These are phyloP conservation scores for Cataglyphis rosenhaueri DNA, from an alignment of 2,888 invertebrate species.

Conservation along the genomic window DNA sequence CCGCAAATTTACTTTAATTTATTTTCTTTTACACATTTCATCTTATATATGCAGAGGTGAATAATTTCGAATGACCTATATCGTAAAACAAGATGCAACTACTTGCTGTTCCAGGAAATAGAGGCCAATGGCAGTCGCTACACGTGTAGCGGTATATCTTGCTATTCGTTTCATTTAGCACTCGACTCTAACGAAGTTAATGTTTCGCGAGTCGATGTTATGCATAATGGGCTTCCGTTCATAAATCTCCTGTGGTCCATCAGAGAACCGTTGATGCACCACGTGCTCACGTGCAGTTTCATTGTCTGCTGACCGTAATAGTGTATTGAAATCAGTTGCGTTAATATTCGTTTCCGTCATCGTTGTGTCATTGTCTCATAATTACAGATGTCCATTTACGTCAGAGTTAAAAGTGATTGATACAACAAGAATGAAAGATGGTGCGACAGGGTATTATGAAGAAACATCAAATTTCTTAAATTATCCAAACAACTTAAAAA, in stretches of 20 bases:
- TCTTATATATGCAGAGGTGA: neutral
- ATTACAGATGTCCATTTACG: neutral
- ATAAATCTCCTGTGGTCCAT: constrained; percentile 63
- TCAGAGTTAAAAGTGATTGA: neutral
- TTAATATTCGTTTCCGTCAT: constrained; percentile 30
- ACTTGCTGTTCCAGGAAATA: neutral
- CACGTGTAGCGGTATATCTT: constrained; percentile 17
- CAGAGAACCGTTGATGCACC: constrained; percentile 29
- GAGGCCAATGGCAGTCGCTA: constrained; percentile 14
- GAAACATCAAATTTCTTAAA: neutral
- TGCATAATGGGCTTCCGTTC: constrained; percentile 63
- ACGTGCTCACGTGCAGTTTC: constrained; percentile 13
- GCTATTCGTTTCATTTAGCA: constrained; percentile 66
- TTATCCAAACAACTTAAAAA: neutral
- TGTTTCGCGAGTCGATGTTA: constrained; percentile 59
- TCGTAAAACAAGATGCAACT: constrained; percentile 3
- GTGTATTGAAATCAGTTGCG: constrained; percentile 16
- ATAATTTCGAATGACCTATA: neutral
- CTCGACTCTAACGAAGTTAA: constrained; percentile 68
- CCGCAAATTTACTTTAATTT: neutral
- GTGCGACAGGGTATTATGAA: neutral
- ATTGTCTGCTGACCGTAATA: constrained; percentile 47
- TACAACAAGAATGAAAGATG: neutral
- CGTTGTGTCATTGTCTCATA: neutral
- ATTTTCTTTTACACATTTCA: neutral